These are phyloP conservation scores for Ennomos fuscantarius DNA, from an alignment of 2,888 invertebrate species.

Conservation along the genomic window DNA sequence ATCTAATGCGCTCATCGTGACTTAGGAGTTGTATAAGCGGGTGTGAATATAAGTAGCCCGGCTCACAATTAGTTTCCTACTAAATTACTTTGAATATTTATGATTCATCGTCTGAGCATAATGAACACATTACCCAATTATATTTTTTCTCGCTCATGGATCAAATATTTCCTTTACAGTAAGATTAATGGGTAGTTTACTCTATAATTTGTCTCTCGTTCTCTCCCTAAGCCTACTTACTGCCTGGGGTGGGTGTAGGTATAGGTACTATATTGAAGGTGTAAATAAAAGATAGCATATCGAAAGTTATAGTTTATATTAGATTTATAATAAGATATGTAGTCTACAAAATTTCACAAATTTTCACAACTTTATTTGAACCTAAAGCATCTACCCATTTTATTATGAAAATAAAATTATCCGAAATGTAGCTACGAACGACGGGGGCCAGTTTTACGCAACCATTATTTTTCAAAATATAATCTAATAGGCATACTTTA, in stretches of 20 bases:
- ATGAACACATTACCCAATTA: too few relatives aligned
- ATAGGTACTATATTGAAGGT: neutral
- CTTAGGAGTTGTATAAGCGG: too few relatives aligned
- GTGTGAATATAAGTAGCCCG: too few relatives aligned
- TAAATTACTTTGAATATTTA: too few relatives aligned
- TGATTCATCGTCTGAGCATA: too few relatives aligned
- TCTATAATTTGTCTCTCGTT: neutral
- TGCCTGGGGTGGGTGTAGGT: neutral
- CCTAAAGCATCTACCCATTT: slow-evolving; percentile 85
- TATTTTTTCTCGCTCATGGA: too few relatives aligned
- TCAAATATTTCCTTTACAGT: too few relatives aligned
- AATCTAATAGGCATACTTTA: slow-evolving; percentile 84
- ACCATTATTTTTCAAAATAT: slow-evolving; percentile 84
- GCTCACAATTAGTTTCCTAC: too few relatives aligned
- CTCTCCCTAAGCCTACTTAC: neutral
- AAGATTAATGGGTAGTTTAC: too few relatives aligned
- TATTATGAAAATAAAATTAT: slow-evolving; percentile 85
- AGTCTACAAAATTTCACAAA: slow-evolving; percentile 86
- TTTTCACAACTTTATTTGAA: slow-evolving; percentile 86
- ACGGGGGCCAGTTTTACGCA: slow-evolving; percentile 78
- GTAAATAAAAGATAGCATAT: slow-evolving; percentile 70
- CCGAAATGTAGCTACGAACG: slow-evolving; percentile 80
- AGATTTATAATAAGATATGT: slow-evolving; percentile 86
- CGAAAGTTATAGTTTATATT: slow-evolving; percentile 86
- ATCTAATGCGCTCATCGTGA: too few relatives aligned